phyloP scores from a whole-genome alignment of 2,888 invertebrate genomes.

The Thysanoteuthis rhombus region DNA sequence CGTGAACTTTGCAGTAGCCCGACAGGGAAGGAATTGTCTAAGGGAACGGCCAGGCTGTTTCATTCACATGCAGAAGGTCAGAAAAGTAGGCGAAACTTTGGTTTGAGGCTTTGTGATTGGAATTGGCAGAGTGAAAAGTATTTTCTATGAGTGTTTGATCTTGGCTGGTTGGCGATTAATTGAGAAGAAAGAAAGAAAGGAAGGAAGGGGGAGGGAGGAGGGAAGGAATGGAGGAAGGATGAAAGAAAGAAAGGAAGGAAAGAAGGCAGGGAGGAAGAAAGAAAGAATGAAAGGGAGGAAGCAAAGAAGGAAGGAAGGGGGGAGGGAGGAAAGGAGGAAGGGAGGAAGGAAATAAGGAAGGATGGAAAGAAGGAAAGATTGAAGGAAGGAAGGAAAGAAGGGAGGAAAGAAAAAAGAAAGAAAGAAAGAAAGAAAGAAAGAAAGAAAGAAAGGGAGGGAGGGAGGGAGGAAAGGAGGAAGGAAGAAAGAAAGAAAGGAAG shows the following conservation, averaged over 20 bases:
- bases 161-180: background rate
- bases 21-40: background rate
- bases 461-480: background rate
- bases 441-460: background rate
- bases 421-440: background rate
- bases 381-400: background rate
- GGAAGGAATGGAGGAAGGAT: background rate
- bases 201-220: background rate
- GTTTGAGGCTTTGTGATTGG: background rate
- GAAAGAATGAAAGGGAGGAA: no score
- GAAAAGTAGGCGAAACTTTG: background rate
- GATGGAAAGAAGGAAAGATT: no score
- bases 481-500: background rate
- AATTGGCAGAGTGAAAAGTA: background rate
- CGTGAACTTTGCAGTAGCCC: background rate
- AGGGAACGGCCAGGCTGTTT: background rate
- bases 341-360: no score
- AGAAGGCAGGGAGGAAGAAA: background rate
- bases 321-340: no score
- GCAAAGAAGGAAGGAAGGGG: no score
- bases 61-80: background rate
- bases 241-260: background rate
- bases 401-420: background rate
- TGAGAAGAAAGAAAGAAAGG: background rate
- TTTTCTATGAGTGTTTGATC: background rate